These are phyloP conservation scores for Microtus oregoni DNA, from an alignment of 2,113 vertebrate species.

Conservation along the genomic window DNA sequence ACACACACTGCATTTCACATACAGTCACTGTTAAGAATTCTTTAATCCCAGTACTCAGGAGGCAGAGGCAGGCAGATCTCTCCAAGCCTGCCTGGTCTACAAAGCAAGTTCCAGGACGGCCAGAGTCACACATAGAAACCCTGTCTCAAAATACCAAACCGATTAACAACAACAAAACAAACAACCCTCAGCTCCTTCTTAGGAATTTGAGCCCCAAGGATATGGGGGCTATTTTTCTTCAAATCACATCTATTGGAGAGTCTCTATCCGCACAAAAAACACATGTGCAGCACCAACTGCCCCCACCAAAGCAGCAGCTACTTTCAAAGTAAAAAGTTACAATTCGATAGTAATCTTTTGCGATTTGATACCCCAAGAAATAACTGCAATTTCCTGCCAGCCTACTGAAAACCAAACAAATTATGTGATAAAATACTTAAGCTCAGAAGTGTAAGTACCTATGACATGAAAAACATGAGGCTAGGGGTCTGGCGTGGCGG, in stretches of 20 bases:
- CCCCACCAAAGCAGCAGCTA: neutral
- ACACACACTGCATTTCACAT: neutral
- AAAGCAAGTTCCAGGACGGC: neutral
- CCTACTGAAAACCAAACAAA: neutral
- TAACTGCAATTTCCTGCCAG: neutral
- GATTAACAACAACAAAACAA: neutral
- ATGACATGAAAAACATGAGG: neutral
- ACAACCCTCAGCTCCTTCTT: neutral
- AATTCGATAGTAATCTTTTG: neutral
- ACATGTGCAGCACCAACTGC: neutral
- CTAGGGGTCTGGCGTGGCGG: neutral
- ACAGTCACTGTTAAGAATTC: neutral
- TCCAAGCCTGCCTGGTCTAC: neutral
- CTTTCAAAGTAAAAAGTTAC: neutral
- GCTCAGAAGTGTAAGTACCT: neutral
- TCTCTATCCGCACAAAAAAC: neutral
- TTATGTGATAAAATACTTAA: neutral
- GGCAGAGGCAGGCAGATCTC: neutral
- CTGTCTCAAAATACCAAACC: neutral
- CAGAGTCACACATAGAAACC: neutral
- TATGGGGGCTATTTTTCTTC: neutral
- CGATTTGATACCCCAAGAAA: neutral
- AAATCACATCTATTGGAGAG: neutral
- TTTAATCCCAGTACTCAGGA: neutral
- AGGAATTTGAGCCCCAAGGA: neutral